These are phyloP conservation scores for Procavia capensis DNA, from an alignment of 2,113 vertebrate genomes.

Conservation along the genomic window DNA sequence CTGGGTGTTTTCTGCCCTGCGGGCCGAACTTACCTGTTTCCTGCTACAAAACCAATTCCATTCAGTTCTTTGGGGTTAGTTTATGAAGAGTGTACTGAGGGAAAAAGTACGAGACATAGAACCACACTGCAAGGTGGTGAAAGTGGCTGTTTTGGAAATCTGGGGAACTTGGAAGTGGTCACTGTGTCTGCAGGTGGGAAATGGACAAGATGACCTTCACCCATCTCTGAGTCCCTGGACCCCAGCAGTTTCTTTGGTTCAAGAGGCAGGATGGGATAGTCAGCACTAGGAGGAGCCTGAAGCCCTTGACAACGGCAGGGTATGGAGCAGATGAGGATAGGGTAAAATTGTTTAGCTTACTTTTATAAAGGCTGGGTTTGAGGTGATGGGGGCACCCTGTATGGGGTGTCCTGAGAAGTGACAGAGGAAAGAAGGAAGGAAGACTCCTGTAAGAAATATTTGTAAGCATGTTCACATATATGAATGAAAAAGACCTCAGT, in stretches of 20 bases:
- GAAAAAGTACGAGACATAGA: fast-evolving
- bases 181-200: neutral
- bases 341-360: neutral
- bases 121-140: neutral
- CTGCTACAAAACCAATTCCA: neutral
- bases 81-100: neutral
- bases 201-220: neutral
- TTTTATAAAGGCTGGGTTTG: neutral
- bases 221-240: neutral
- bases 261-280: neutral
- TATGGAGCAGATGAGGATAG: neutral
- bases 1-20: too few relatives aligned
- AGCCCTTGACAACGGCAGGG: neutral
- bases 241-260: neutral
- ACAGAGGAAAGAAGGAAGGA: neutral
- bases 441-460: neutral
- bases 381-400: neutral
- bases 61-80: neutral
- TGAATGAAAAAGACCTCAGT: neutral
- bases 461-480: neutral
- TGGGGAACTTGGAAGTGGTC: neutral
- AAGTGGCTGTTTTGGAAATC: neutral
- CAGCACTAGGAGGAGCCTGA: neutral
- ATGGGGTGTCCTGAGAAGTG: neutral
- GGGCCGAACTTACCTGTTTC: too few relatives aligned